A percentile compares a stretch with the other conserved stretches of the same genome.
phyloP scores from a whole-genome alignment of 2,113 vertebrate species.

The Oncorhynchus clarkii region DNA sequence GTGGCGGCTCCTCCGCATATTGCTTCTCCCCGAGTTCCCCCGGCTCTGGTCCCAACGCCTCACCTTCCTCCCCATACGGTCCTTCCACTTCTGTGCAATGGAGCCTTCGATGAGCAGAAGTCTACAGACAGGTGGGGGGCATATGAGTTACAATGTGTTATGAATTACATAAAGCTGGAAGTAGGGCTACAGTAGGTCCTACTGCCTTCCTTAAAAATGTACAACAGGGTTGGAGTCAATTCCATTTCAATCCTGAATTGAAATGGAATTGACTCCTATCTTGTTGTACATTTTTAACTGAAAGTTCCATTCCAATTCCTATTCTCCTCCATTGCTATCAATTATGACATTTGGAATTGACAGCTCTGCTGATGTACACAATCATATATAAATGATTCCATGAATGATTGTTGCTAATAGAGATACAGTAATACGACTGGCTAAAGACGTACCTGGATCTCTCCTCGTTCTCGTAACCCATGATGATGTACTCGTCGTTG shows the following conservation, averaged over 20 bases:
- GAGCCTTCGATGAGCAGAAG: constrained; percentile 86
- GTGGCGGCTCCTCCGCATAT: constrained; percentile 44
- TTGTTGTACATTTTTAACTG: no score
- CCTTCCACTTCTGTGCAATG: constrained; percentile 94
- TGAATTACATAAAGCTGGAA: background rate
- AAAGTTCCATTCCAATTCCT: background rate
- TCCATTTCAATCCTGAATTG: no score
- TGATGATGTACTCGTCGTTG: constrained; percentile 91
- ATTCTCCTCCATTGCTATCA: no score
- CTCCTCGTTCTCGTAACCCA: constrained; percentile 96
- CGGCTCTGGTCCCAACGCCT: constrained; percentile 82
- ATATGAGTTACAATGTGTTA: background rate
- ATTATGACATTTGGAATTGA: no score
- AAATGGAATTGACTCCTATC: no score
- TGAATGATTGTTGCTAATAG: background rate
- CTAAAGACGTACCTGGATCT: constrained; percentile 80
- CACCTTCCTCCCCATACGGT: constrained; percentile 87
- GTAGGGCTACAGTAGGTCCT: background rate
- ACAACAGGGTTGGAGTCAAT: background rate
- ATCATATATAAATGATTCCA: background rate
- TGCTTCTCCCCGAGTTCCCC: constrained; percentile 52
- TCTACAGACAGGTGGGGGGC: constrained; percentile 36
- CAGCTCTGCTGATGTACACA: no score
- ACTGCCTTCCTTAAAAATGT: background rate
- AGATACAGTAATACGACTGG: background rate